Percentiles rank a stretch among this genome's conserved stretches.
Conservation (phyloP, 2,113 vertebrate genomes). For the Mustelus asterias region DNA sequence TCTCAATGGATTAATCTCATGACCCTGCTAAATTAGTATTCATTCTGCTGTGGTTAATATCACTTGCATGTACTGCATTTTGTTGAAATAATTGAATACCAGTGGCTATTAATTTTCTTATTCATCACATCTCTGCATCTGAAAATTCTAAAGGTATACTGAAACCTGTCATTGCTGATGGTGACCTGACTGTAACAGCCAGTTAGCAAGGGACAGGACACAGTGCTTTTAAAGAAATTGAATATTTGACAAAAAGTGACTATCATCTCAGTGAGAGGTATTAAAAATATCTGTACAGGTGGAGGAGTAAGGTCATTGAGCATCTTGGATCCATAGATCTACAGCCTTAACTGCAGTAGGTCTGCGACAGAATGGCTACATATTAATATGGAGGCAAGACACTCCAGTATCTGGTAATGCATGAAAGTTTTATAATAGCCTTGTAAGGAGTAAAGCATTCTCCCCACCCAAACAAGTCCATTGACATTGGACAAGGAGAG, state of each 20-base stretch:
- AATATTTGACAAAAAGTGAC: neutral
- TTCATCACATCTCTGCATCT: conserved; percentile 13
- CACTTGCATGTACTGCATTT: conserved; percentile 20
- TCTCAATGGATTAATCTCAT: conserved; percentile 28
- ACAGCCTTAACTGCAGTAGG: neutral
- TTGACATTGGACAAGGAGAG: neutral
- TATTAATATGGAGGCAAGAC: neutral
- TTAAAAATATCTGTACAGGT: neutral
- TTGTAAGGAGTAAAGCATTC: neutral
- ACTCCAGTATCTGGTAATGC: neutral
- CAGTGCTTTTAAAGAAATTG: neutral
- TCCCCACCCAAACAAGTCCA: neutral
- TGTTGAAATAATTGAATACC: conserved; percentile 27
- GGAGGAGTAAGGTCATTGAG: neutral
- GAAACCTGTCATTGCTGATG: neutral
- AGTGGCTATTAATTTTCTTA: conserved; percentile 15
- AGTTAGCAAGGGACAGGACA: neutral
- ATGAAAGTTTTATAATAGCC: neutral
- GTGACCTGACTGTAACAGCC: neutral
- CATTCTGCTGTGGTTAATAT: conserved; percentile 16
- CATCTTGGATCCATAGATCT: neutral
- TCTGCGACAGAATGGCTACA: neutral
- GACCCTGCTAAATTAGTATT: conserved; percentile 31
- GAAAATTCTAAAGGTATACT: neutral
- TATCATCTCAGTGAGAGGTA: neutral